Evolutionary conservation across 2,888 invertebrate genomes (phyloP), one percentile per base, ranked within the genome.

Genomic region (Spodoptera picta): DNA sequence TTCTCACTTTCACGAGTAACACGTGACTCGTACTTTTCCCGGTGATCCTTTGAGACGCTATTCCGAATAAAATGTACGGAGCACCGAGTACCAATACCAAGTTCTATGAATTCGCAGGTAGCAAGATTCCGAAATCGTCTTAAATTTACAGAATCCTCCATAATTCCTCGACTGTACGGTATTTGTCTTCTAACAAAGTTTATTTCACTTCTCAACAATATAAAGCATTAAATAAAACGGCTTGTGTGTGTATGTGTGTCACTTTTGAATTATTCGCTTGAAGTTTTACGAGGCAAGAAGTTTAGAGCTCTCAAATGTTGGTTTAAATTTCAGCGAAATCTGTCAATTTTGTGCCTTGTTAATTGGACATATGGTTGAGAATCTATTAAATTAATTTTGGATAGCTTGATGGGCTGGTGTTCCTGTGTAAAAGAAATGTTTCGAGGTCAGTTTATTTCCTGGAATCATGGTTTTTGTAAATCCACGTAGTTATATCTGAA

Each of bases 401-500:
- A 7, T 36, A 36, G 36, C 36, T 36, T 36, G 36, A 36, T 36
- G 6, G 6, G 36, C 36, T 36, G 36, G 36, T 9, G 5, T 36
- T 9, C 36, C 0, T 9, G 7, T 9, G 9, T 9, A 36, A 9
- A 36, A 31, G 6, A 31, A 36, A 9, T 36, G 51, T 49, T 65
- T 65, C 41, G 47, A 58, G 52, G 70, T 63, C 49, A 70, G 62
- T 55, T 58, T 1, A 51, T 47, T 69, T 69, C 73, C 56, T 65
- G 47, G 63, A 50, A 57, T 51, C 43, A 50, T 66, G 61, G 46
- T 75, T 66, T 75, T 72, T 55, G 60, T 49, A 63, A 61, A 61
- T 61, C 45, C 57, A 44, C 27, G n/a, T 47, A 47, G 50, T 31
- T 31, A 36, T 9, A 49, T 61, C 46, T 50, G 45, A 62, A 65